Conservation (phyloP, 2,797 vertebrate species). For the Catharus ustulatus region DNA sequence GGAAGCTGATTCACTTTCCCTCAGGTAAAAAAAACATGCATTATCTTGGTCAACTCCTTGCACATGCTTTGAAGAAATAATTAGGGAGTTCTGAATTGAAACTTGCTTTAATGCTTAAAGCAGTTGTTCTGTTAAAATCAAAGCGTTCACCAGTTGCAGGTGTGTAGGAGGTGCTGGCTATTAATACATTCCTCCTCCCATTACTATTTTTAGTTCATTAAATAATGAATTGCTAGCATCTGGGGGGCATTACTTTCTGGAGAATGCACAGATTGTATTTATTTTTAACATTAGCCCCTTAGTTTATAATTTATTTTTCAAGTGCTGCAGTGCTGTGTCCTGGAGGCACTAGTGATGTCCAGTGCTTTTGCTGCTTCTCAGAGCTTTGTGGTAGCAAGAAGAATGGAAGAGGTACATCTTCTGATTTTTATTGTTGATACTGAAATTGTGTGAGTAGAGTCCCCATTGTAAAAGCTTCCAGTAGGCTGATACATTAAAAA, state of each 20-base stretch:
- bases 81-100: not conserved
- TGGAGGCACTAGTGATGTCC: not conserved
- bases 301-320: not conserved
- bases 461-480: not conserved
- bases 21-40: not conserved
- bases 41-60: not conserved
- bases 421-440: not conserved
- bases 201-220: constrained; percentile 30
- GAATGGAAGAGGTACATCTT: not conserved
- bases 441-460: not conserved
- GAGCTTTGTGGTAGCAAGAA: not conserved
- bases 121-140: not conserved
- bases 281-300: not conserved
- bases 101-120: not conserved
- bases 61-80: not conserved
- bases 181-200: constrained; percentile 18
- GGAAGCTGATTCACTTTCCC: not conserved
- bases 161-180: constrained; percentile 20
- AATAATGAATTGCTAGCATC: constrained; percentile 1
- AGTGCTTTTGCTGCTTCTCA: not conserved
- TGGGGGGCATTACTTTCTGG: not conserved
- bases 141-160: not conserved
- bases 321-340: not conserved
- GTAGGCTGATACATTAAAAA: not conserved
- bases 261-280: not conserved